phyloP scores from a whole-genome alignment of 2,797 vertebrate species.

The Sphenopsis melanotis region DNA sequence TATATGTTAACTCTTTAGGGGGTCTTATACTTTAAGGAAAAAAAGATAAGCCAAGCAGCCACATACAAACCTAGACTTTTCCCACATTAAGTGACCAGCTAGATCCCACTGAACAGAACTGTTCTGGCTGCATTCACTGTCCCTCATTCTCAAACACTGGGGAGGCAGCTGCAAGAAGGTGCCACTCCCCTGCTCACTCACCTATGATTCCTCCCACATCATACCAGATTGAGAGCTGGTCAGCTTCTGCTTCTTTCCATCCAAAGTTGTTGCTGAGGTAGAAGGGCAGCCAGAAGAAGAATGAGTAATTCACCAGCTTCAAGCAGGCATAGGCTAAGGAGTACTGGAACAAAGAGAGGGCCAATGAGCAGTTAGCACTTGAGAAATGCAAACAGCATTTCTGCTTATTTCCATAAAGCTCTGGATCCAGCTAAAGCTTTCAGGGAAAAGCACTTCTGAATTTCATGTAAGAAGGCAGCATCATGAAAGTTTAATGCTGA shows the following conservation, averaged over 20 bases:
- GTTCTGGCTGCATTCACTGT: background rate
- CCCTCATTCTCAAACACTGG: background rate
- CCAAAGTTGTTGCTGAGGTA: slow-evolving; percentile 93
- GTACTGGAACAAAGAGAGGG: slow-evolving; percentile 78
- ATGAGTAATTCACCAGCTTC: slow-evolving; percentile 97
- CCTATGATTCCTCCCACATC: slow-evolving; percentile 95
- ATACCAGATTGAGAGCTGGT: slow-evolving; percentile 94
- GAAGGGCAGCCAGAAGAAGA: slow-evolving; percentile 99
- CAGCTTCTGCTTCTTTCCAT: slow-evolving; percentile 93
- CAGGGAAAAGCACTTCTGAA: background rate
- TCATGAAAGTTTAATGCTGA: slow-evolving; percentile 56
- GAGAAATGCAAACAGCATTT: background rate
- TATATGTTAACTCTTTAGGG: background rate
- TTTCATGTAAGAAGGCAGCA: background rate
- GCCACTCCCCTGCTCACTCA: slow-evolving; percentile 38
- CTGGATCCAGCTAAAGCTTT: background rate
- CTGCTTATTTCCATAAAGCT: background rate
- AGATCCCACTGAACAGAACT: background rate
- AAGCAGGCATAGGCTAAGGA: slow-evolving; percentile 93
- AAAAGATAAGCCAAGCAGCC: background rate
- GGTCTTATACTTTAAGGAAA: background rate
- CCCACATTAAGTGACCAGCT: background rate
- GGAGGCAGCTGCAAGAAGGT: background rate
- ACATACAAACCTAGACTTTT: background rate
- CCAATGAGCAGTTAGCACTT: background rate